phyloP scores from a whole-genome alignment of 1,140 invertebrate species.

The Metopolophium dirhodum region DNA sequence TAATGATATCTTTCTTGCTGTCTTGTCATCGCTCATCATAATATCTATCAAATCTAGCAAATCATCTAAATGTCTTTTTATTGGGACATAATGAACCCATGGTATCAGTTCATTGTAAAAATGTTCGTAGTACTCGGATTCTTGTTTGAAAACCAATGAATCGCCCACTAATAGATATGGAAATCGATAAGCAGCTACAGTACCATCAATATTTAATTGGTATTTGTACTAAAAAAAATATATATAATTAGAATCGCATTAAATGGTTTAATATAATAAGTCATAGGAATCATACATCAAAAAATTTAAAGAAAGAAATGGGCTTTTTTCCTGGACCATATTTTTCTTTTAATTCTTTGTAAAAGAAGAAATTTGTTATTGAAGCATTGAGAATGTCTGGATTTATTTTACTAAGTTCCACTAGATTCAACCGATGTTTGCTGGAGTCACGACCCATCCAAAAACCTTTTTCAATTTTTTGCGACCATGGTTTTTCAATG shows the following conservation, averaged over 20 bases:
- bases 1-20: constrained; percentile 74
- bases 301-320: constrained; percentile 94
- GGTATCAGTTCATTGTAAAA: constrained; percentile 84
- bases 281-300: constrained; percentile 76
- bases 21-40: constrained; percentile 79
- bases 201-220: constrained; percentile 93
- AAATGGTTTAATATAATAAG: neutral
- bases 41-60: constrained; percentile 80
- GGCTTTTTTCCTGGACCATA: constrained; percentile 86
- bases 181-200: constrained; percentile 93
- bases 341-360: constrained; percentile 80
- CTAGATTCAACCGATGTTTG: constrained; percentile 80
- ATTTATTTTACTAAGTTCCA: constrained; percentile 78
- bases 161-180: constrained; percentile 90
- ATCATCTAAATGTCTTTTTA: constrained; percentile 82
- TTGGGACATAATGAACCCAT: constrained; percentile 82
- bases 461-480: constrained; percentile 80
- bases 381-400: constrained; percentile 88
- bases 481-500: constrained; percentile 74
- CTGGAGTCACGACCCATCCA: constrained; percentile 93
- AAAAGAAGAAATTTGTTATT: constrained; percentile 97
- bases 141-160: constrained; percentile 88
- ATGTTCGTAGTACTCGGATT: constrained; percentile 92
- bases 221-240: constrained; percentile 86
- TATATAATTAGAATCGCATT: neutral